Evolutionary conservation across 2,113 vertebrate species (phyloP).

Genomic region (Tauraco erythrolophus): DNA sequence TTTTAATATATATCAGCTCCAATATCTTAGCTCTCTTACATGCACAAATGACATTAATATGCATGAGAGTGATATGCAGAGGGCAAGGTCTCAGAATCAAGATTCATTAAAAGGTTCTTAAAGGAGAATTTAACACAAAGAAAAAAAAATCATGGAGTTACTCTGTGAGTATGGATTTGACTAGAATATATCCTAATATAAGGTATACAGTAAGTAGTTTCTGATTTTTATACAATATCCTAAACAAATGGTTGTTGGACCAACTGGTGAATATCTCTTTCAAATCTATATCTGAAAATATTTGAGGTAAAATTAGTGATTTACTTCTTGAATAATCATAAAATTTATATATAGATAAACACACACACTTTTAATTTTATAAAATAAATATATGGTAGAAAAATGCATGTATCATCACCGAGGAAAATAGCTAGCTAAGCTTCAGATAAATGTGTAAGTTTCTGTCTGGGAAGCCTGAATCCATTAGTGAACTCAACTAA

Average conservation of each 20-base stretch:
- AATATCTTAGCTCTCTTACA: not conserved
- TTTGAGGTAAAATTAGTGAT: not conserved
- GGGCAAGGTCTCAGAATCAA: not conserved
- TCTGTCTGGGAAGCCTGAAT: constrained; percentile 79
- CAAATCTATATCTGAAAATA: not conserved
- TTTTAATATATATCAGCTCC: not conserved
- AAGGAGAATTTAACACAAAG: not conserved
- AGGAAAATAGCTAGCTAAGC: not conserved
- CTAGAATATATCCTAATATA: not conserved
- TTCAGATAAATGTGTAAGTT: constrained; percentile 36
- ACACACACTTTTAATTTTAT: not conserved
- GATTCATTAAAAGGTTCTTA: not conserved
- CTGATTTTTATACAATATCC: not conserved
- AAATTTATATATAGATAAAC: not conserved
- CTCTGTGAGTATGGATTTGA: not conserved
- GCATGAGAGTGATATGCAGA: not conserved
- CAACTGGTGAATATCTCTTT: not conserved
- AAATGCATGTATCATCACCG: not conserved
- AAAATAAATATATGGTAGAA: not conserved
- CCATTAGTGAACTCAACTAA: constrained; percentile 87
- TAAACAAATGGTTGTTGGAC: not conserved
- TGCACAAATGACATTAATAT: not conserved
- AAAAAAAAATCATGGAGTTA: not conserved
- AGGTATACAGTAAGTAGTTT: not conserved
- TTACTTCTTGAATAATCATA: not conserved